phyloP scores from a whole-genome alignment of 2,113 vertebrate species.

The Montifringilla adamsi region DNA sequence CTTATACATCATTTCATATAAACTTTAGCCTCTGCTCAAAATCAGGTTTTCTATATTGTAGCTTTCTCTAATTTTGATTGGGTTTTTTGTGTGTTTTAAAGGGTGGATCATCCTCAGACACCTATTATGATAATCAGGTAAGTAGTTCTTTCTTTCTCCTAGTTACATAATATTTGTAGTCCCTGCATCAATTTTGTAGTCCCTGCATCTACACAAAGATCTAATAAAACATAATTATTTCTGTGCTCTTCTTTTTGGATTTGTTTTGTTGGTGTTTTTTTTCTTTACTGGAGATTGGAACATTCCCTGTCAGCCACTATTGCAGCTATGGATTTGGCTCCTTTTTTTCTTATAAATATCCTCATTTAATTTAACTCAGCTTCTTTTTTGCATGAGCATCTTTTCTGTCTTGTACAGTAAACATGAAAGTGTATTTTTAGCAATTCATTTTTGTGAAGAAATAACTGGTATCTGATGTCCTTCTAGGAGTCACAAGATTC shows the following conservation, averaged over 20 bases:
- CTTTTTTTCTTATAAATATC: background rate
- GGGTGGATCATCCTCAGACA: conserved; percentile 22
- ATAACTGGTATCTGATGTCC: background rate
- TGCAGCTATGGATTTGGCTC: background rate
- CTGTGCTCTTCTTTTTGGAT: background rate
- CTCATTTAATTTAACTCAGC: background rate
- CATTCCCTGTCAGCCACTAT: background rate
- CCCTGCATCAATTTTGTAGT: background rate
- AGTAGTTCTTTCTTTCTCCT: background rate
- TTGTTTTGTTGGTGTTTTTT: background rate
- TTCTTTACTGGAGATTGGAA: background rate
- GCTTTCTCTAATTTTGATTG: background rate
- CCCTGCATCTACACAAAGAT: background rate
- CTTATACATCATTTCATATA: background rate
- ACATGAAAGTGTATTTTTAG: background rate
- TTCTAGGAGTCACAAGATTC: conserved; percentile 38
- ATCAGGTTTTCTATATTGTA: background rate
- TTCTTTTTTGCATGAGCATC: background rate
- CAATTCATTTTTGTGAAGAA: background rate
- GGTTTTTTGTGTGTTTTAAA: background rate
- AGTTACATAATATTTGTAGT: background rate
- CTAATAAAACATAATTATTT: background rate
- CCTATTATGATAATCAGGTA: conserved; percentile 30
- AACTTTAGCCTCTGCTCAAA: background rate
- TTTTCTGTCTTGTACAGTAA: background rate